Base-by-base conservation (phyloP, 2,113 vertebrate species). In the Corydoras sp. region DNA sequence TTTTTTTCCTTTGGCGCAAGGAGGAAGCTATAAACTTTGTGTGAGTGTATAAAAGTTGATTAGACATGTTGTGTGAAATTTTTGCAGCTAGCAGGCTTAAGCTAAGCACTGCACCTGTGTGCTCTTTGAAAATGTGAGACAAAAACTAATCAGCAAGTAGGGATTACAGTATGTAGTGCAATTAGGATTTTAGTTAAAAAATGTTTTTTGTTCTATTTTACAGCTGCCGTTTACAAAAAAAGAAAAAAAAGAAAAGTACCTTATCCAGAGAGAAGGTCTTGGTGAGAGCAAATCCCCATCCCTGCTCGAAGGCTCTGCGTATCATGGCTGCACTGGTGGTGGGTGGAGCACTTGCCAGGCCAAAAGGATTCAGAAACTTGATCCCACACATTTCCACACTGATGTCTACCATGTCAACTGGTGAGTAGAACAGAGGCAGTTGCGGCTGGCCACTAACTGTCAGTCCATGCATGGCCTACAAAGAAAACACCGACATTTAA, bases 211-310 rank as follows among this genome's bases (percentile, higher is more conserved):
- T 14, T 9, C n/a, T 32, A 64, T 68, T 69, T 63, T 70, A 29
- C 29, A 58, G 30, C 54, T 24, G n/a, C 29, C 30, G 51, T 10
- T 62, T 29, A 30, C 5, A 35, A 18, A 18, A 14, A 14, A n/a
- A 13, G 2, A 9, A 6, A 9, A 18, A 0, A 62, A 9, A 73
- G 53, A 58, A n/a, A n/a, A 13, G 29, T 89, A 90, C 90, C 91
- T 94, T 92, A 81, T 95, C 91, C 69, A 93, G 81, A 24, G 89
- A 91, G 78, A 93, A 93, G 0, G 92, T 94, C 86, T 93, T 95
- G 68, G 92, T 94, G 71, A 94, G 75, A 62, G 91, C 91, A 81
- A 93, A 94, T 31, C 85, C 90, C 92, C 92, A 93, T 49, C 92
- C 92, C 62, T 91, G 86, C 80, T 92, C 86, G 82, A 93, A 93